Base-by-base conservation (phyloP, 2,888 invertebrate genomes). In the Drosophila mimetica region DNA sequence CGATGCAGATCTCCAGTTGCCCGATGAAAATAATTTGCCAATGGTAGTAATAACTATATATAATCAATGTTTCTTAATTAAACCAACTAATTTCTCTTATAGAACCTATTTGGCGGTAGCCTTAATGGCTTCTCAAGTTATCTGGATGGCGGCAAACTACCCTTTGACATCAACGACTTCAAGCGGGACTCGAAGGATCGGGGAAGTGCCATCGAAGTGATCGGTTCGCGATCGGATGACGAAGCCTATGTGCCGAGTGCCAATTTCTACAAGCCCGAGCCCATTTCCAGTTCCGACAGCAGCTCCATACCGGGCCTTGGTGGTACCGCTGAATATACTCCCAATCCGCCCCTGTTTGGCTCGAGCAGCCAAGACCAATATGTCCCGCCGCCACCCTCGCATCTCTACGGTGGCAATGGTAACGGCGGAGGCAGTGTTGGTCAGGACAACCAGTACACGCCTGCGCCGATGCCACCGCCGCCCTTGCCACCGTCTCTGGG, bases 1-100 rank as follows among this genome's bases (percentile, higher is more conserved):
- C 32, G 96, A 96, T 84, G 95, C 96, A 64, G 97, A 97, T 87
- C 92, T 96, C 55, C 96, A 96, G 39, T 92, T 96, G 60, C 96
- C 96, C 1, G 93, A 92, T 42, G 93, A 94, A 36, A 81, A 54
- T 6, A 86, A 70, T 42, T 51, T 80, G 41, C 76, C 90, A 54
- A 53, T 85, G 70, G 82, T 88, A 71, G 69, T 88, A 75, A 90
- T 90, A 72, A 66, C 47, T 36, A 14, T 1, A 5, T 6, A n/a
- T 0, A 25, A 32, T n/a, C 0, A 22, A 9, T 16, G 5, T 22
- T 1, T 14, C 39, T 55, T 18, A n/a, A 32, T 51, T 28, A 18
- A 6, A 28, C 30, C 16, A 8, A 32, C 18, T n/a, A 36, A 11
- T 22, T 22, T 2, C 7, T 13, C 7, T 63, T 60, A 3, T 39